Evolutionary conservation across 2,113 vertebrate species (phyloP), one percentile per base, ranked within the genome.

Genomic region (Cyanocitta stelleri): DNA sequence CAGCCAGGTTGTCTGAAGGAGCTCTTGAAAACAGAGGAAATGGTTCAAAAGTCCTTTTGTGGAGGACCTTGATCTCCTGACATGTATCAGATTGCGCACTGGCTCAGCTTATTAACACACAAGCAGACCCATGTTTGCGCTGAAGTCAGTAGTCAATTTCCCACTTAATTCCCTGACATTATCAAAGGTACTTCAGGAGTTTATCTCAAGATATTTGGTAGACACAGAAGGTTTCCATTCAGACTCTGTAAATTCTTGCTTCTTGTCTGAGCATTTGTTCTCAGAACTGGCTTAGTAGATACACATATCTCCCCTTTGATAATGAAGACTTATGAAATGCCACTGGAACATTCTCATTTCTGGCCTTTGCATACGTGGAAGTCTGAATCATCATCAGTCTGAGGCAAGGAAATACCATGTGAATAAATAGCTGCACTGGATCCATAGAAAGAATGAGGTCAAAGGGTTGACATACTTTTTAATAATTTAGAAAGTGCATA

Each of bases 1-100:
- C 61, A 94, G 95, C 49, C 90, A 92, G 80, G 62, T 84, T 94
- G 85, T 96, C 95, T 94, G 92, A 92, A 97, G 88, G 94, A 95
- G 77, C 71, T 74, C 90, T 90, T 90, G 46, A 92, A 94, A 67
- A 49, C 23, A 71, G 89, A 91, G 66, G 55, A 85, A 92, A 81
- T 74, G 67, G 39, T 92, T 96, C 85, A 90, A 84, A 93, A 59
- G 61, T 67, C 30, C 75, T 90, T 66, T 93, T 76, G 63, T 87
- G 39, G 68, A 90, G 86, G 26, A 81, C 66, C 71, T 94, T 95
- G 69, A 83, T 94, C 86, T 89, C 80, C 87, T 93, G 62, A 77
- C 79, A 58, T 79, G 63, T 79, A 6, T 32, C 46, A 78, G 43
- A 88, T 79, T 59, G 39, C 55, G 43, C 59, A 74, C 43, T 76